phyloP scores from a whole-genome alignment of 2,113 vertebrate genomes.

The Turdus rufiventris region DNA sequence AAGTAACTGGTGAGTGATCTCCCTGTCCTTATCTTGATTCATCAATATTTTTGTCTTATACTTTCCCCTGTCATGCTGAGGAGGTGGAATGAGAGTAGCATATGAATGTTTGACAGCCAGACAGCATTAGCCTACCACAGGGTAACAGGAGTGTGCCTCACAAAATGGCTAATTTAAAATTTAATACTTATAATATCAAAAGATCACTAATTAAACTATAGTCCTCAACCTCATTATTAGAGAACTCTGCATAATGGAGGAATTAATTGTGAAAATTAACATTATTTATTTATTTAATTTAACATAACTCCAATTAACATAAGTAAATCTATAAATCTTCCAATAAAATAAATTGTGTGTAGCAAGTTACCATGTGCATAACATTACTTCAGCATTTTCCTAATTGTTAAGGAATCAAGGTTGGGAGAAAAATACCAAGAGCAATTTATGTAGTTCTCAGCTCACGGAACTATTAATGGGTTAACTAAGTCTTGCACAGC shows the following conservation, averaged over 20 bases:
- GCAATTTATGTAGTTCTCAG: neutral
- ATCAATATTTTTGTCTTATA: neutral
- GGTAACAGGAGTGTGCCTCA: neutral
- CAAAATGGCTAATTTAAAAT: neutral
- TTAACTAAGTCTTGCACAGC: neutral
- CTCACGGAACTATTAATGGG: neutral
- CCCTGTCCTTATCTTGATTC: neutral
- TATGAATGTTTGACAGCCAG: neutral
- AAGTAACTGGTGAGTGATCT: neutral
- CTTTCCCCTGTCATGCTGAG: neutral
- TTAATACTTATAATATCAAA: neutral
- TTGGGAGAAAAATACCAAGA: neutral
- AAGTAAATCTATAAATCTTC: neutral
- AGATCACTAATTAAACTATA: neutral
- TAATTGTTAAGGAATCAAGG: neutral
- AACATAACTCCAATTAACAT: neutral
- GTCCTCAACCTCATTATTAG: neutral
- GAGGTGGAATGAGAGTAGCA: accelerated
- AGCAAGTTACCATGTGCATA: neutral
- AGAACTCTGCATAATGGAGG: neutral
- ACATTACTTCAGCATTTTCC: neutral
- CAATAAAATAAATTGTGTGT: neutral
- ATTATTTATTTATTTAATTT: neutral
- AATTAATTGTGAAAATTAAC: neutral
- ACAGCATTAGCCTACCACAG: neutral